Percentiles rank a stretch among this genome's conserved stretches.
Conservation (phyloP, 1,140 invertebrate species). For the Neotoxoptera formosana region DNA sequence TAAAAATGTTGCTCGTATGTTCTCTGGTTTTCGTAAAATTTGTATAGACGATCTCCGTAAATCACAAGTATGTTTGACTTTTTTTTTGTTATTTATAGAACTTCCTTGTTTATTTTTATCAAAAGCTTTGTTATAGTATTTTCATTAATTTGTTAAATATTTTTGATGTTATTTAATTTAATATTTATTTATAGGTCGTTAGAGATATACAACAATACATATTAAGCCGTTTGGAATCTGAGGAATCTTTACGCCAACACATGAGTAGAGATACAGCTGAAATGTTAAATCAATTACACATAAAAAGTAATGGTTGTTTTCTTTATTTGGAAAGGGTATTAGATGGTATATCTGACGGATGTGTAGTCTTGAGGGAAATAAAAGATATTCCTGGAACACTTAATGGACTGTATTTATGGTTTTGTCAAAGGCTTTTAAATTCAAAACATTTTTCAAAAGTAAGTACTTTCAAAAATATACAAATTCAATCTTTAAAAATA, state of each 20-base stretch:
- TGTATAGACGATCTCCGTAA: slow-evolving; percentile 89
- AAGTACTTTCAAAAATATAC: not conserved
- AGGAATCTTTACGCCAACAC: slow-evolving; percentile 80
- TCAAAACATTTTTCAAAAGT: slow-evolving; percentile 84
- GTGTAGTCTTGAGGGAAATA: slow-evolving; percentile 85
- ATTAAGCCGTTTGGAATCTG: slow-evolving; percentile 84
- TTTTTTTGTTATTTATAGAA: not conserved
- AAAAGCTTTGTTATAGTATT: not conserved
- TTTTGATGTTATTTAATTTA: not conserved
- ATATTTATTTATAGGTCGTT: slow-evolving; percentile 68
- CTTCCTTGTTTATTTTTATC: not conserved
- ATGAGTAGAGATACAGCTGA: slow-evolving; percentile 87
- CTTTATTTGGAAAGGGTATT: slow-evolving; percentile 92
- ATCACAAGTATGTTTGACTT: slow-evolving; percentile 69
- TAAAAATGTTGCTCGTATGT: slow-evolving; percentile 87
- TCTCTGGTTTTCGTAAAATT: slow-evolving; percentile 93
- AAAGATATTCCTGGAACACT: slow-evolving; percentile 93
- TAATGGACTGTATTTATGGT: slow-evolving; percentile 93
- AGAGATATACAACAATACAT: slow-evolving; percentile 96
- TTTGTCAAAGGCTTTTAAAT: slow-evolving; percentile 91
- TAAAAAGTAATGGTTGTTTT: slow-evolving; percentile 96
- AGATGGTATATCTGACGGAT: slow-evolving; percentile 91
- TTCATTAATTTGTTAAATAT: not conserved
- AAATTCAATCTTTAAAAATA: not conserved
- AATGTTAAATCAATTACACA: slow-evolving; percentile 93